Base-by-base conservation (phyloP, 2,797 vertebrate species). In the Novumbra hubbsi region DNA sequence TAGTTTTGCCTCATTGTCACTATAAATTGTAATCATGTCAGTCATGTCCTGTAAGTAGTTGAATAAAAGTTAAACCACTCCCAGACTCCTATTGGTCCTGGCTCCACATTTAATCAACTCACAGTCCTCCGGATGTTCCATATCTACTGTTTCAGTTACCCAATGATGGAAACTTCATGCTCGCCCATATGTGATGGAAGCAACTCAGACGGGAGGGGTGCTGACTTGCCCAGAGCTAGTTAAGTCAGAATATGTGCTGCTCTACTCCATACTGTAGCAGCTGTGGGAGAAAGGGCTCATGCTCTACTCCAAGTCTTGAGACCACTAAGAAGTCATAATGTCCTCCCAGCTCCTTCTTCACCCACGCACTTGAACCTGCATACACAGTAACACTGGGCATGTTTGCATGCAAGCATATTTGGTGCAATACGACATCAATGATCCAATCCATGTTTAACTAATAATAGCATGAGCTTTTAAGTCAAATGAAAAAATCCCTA, bases 241-340 rank as follows among this genome's bases (percentile, higher is more conserved):
- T 4, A 55, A 1, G 7, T 48, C 21, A 27, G 48, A 32, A 11
- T 48, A 12, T 45, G 64, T 50, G 27, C 65, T 65, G 30, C 63
- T 32, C 63, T 14, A n/a, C 52, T 55, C 19, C 27, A 24, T 27
- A 48, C 48, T 60, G 74, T 62, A 60, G 77, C 72, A 30, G 55
- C 30, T 16, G 17, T 45, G 45, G 21, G 67, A 65, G 60, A 72
- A 50, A 15, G 34, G 34, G 70, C 28, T 16, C 27, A 17, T 19
- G 21, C 45, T 19, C 28, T 14, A 3, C 30, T 34, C 49, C 66
- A 65, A 68, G 60, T 55, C 28, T 16, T 3, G 5, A 11, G 19
- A n/a, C 32, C 16, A n/a, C 72, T 52, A 41, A 24, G 68, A 34
- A 67, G 49, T 24, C 62, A 52, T 19, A 27, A 27, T 60, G 68